Evolutionary conservation across 2,113 vertebrate species (phyloP).

Genomic region (Cyprinodon brontotheroides): DNA sequence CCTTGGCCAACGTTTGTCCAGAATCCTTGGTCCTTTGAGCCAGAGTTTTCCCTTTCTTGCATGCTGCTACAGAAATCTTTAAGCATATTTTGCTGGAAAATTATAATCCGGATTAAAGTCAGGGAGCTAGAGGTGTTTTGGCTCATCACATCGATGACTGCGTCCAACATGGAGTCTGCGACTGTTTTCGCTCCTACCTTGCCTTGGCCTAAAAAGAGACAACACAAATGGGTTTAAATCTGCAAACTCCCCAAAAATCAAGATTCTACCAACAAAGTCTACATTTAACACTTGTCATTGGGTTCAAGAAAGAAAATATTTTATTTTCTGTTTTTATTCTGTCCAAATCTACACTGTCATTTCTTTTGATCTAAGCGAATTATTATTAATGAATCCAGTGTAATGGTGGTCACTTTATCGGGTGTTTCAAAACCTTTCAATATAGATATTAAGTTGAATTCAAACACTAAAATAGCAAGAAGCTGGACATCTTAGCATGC

Average conservation of each 20-base stretch:
- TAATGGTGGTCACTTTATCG: too few species aligned
- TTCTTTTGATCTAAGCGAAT: too few species aligned
- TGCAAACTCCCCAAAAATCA: background rate
- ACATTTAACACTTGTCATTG: background rate
- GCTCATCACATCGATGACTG: conserved; percentile 61
- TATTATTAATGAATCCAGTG: too few species aligned
- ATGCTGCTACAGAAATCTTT: conserved; percentile 71
- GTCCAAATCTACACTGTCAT: background rate
- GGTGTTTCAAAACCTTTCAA: background rate
- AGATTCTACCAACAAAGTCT: background rate
- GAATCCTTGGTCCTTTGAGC: conserved; percentile 5
- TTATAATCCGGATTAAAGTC: conserved; percentile 67
- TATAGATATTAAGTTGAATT: background rate
- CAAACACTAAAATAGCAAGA: background rate
- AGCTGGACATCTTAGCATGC: background rate
- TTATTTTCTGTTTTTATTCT: background rate
- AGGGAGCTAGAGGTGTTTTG: conserved; percentile 46
- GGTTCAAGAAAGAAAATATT: background rate
- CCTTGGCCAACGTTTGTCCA: accelerated
- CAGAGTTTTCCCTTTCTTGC: conserved; percentile 48
- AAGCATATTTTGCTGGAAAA: conserved; percentile 74
- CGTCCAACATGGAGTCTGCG: conserved; percentile 79
- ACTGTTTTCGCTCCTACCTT: conserved; percentile 58
- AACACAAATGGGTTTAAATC: background rate
- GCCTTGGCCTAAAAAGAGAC: conserved; percentile 68